Conservation (phyloP, 2,797 vertebrate genomes). For the Aulostomus chinensis region DNA sequence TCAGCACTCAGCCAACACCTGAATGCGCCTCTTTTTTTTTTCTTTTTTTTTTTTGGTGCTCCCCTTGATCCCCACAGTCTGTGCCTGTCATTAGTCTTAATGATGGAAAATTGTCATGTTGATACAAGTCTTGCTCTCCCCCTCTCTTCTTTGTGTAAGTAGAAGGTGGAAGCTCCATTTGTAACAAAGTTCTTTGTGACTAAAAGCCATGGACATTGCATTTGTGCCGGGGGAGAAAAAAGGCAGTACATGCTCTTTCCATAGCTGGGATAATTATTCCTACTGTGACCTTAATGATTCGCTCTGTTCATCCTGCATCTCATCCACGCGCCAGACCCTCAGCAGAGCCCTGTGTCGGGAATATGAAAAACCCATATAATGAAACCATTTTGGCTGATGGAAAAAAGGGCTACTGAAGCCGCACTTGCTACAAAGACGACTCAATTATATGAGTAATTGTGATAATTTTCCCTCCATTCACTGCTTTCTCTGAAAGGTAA, state of each 20-base stretch:
- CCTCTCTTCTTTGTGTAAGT: slow-evolving; percentile 92
- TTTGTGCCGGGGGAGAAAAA: slow-evolving; percentile 98
- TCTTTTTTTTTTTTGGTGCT: slow-evolving; percentile 92
- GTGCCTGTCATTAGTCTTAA: slow-evolving; percentile 99
- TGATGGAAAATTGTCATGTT: slow-evolving; percentile 99
- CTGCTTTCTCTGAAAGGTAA: slow-evolving; percentile 98
- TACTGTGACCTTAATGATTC: slow-evolving; percentile 99
- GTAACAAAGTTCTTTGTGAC: slow-evolving; percentile 99
- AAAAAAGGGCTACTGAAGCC: slow-evolving; percentile 98
- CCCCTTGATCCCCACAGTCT: slow-evolving; percentile 99
- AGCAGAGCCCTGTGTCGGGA: slow-evolving; percentile 98
- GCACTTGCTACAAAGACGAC: slow-evolving; percentile 99
- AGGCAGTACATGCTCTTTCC: slow-evolving; percentile 99
- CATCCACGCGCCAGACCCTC: slow-evolving; percentile 97
- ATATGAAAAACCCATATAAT: slow-evolving; percentile 99
- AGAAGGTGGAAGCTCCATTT: slow-evolving; percentile 99
- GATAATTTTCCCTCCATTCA: slow-evolving; percentile 99
- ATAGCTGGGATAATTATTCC: slow-evolving; percentile 99
- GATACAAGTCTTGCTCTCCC: slow-evolving; percentile 98
- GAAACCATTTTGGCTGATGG: slow-evolving; percentile 99
- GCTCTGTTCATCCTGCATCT: slow-evolving; percentile 98
- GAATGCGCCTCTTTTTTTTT: slow-evolving; percentile 98
- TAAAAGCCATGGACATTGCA: slow-evolving; percentile 99
- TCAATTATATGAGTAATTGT: slow-evolving; percentile 99
- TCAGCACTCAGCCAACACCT: slow-evolving; percentile 99